phyloP scores from a whole-genome alignment of 2,888 invertebrate species.

The Macrosiphum euphorbiae region DNA sequence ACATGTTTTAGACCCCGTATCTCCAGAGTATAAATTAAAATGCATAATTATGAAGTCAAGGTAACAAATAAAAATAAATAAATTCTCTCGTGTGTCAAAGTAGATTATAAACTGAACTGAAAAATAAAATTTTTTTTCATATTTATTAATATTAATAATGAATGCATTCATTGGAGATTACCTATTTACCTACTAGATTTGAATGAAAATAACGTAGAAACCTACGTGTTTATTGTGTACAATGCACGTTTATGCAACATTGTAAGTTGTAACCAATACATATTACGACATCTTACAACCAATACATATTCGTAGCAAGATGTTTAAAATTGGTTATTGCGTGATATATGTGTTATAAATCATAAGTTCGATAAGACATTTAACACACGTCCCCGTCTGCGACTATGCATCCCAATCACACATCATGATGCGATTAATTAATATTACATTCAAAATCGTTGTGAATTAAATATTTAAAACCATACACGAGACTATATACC shows the following conservation, averaged over 20 bases:
- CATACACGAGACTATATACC: background rate
- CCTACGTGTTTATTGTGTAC: background rate
- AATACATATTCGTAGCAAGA: background rate
- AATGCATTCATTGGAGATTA: background rate
- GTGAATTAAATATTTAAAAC: background rate
- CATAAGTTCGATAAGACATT: background rate
- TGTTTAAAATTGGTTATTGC: background rate
- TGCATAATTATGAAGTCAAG: background rate
- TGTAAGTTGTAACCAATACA: background rate
- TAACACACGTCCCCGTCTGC: background rate
- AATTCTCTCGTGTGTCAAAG: background rate
- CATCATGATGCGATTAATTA: background rate
- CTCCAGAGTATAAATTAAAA: background rate
- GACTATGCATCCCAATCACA: background rate
- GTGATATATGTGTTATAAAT: background rate
- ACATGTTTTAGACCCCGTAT: background rate
- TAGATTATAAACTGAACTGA: background rate
- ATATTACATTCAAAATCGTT: background rate
- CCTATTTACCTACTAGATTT: too few relatives aligned
- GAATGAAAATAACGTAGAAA: background rate
- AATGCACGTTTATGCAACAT: background rate
- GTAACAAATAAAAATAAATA: background rate
- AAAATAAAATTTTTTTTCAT: background rate
- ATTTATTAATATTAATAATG: background rate
- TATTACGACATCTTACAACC: too few relatives aligned